A percentile compares a stretch with the other conserved stretches of the same genome.
phyloP scores from a whole-genome alignment of 1,140 invertebrate species.

The Brachionus rotundiformis region DNA sequence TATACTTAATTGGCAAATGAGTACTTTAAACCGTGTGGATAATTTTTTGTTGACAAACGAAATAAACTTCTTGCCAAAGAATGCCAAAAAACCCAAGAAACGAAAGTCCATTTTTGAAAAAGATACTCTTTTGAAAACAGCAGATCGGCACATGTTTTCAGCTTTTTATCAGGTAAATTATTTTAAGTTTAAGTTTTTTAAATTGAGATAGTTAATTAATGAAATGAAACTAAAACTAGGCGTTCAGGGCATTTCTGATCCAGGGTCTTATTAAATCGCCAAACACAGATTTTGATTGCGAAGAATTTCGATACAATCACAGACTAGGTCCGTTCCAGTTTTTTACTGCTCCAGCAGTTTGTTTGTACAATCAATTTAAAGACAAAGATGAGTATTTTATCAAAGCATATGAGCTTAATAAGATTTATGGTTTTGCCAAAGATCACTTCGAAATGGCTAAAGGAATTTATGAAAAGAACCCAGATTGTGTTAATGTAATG shows the following conservation, averaged over 20 bases:
- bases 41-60: conserved; percentile 79
- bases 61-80: conserved; percentile 56
- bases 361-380: conserved; percentile 80
- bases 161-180: conserved; percentile 46
- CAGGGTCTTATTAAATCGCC: conserved; percentile 75
- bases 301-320: conserved; percentile 89
- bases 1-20: conserved; percentile 87
- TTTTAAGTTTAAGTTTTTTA: background rate
- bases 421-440: conserved; percentile 17
- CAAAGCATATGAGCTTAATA: background rate
- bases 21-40: conserved; percentile 83
- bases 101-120: conserved; percentile 66
- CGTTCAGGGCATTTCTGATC: conserved; percentile 56
- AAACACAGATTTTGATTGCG: conserved; percentile 84
- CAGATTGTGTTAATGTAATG: background rate
- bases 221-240: too few relatives aligned
- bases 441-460: conserved; percentile 42
- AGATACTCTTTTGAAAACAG: conserved; percentile 70
- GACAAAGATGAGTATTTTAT: conserved; percentile 53
- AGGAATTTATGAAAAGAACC: conserved; percentile 38
- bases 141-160: conserved; percentile 23
- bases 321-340: conserved; percentile 83
- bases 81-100: conserved; percentile 42
- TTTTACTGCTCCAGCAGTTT: conserved; percentile 82
- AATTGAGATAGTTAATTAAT: too few relatives aligned